Conservation (phyloP, 92 coral and sea anemone species). For the Muricea muricata region DNA sequence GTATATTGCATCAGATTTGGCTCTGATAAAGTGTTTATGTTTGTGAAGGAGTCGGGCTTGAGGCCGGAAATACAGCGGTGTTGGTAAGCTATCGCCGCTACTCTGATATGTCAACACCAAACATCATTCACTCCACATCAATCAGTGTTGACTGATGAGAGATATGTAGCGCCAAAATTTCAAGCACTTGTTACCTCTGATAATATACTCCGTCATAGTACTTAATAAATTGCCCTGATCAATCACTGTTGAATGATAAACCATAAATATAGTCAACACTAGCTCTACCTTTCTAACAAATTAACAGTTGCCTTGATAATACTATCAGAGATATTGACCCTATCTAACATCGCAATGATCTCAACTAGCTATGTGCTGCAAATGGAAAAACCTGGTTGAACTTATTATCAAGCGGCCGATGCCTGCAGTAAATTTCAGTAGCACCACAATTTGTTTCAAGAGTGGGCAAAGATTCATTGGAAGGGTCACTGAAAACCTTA, state of each 20-base stretch:
- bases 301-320: neutral
- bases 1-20: neutral
- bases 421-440: too few species aligned
- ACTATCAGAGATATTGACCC: too few species aligned
- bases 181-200: neutral
- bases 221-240: neutral
- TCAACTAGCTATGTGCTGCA: too few species aligned
- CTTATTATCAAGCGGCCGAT: too few species aligned
- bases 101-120: slow-evolving; percentile 24
- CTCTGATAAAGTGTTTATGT: neutral
- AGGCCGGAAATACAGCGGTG: slow-evolving; percentile 36
- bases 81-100: slow-evolving; percentile 38
- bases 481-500: too few species aligned
- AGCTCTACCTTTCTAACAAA: neutral
- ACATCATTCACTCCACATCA: slow-evolving; percentile 7
- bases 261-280: neutral
- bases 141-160: slow-evolving; percentile 14
- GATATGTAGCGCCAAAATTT: neutral
- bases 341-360: too few species aligned
- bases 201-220: neutral
- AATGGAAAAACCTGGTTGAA: too few species aligned
- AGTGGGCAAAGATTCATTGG: too few species aligned
- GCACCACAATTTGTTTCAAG: too few species aligned
- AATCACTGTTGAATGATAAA: neutral
- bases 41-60: slow-evolving; percentile 15